phyloP scores from a whole-genome alignment of 1,140 invertebrate genomes.

The Tetragnatha versicolor region DNA sequence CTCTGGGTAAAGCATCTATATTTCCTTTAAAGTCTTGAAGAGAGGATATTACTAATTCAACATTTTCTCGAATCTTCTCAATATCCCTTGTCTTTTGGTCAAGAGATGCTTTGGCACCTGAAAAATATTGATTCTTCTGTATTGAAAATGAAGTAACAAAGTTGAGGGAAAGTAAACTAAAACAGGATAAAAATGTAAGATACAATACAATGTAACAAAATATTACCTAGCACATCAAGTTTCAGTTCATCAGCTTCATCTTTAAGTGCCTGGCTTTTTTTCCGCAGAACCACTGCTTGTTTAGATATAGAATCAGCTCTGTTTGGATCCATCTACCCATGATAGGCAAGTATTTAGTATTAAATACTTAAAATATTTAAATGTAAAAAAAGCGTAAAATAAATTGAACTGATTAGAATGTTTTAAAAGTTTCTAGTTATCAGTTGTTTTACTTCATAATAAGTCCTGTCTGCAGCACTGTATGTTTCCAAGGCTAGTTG shows the following conservation, averaged over 20 bases:
- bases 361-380: not conserved
- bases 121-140: too few relatives aligned
- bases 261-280: not conserved
- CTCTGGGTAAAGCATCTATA: slow-evolving; percentile 29
- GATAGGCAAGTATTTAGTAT: not conserved
- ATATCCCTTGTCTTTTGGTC: not conserved
- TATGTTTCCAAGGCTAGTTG: slow-evolving; percentile 73
- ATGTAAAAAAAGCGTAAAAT: not conserved
- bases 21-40: slow-evolving; percentile 17
- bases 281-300: slow-evolving; percentile 28
- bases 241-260: not conserved
- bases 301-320: slow-evolving; percentile 18
- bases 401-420: not conserved
- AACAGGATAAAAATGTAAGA: too few relatives aligned
- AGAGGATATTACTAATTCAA: slow-evolving; percentile 9
- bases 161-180: too few relatives aligned
- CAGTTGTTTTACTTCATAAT: slow-evolving; percentile 65
- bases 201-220: too few relatives aligned
- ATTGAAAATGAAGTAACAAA: too few relatives aligned
- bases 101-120: not conserved
- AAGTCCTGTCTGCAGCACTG: slow-evolving; percentile 69
- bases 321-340: slow-evolving; percentile 24
- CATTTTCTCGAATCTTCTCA: slow-evolving; percentile 10
- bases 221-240: slow-evolving; percentile 19
- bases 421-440: not conserved